Conservation (phyloP, 2,888 invertebrate species). For the Masnerella sp. region DNA sequence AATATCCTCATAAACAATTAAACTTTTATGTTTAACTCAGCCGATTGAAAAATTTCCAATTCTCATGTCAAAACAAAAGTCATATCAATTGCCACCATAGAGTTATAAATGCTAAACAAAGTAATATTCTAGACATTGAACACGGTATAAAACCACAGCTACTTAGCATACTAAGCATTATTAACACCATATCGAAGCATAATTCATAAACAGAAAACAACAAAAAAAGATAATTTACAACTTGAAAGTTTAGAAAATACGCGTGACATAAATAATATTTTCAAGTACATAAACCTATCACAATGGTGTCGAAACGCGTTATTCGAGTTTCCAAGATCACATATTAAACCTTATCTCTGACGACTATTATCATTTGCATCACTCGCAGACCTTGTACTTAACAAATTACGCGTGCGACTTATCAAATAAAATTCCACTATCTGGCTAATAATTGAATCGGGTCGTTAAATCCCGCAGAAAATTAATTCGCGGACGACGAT, state of each 20-base stretch:
- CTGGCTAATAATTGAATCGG: not conserved
- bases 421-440: constrained; percentile 1
- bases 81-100: too few relatives aligned
- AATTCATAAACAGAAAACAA: constrained; percentile 10
- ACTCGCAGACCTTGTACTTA: constrained; percentile 21
- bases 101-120: too few relatives aligned
- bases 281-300: constrained; percentile 28
- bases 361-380: constrained; percentile 35
- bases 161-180: too few relatives aligned
- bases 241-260: constrained; percentile 47
- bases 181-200: constrained; percentile 7
- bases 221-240: constrained; percentile 24
- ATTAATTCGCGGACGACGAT: not conserved
- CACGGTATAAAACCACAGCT: too few relatives aligned
- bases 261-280: constrained; percentile 26
- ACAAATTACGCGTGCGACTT: constrained; percentile 13
- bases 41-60: too few relatives aligned
- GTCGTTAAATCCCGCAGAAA: too few relatives aligned
- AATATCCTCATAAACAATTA: too few relatives aligned
- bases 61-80: too few relatives aligned
- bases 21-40: too few relatives aligned
- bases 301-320: constrained; percentile 38
- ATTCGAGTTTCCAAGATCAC: constrained; percentile 43
- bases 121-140: too few relatives aligned
- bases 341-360: constrained; percentile 20